These are phyloP conservation scores for Sebastes cheni DNA, from an alignment of 2,797 vertebrate genomes.

Conservation along the genomic window DNA sequence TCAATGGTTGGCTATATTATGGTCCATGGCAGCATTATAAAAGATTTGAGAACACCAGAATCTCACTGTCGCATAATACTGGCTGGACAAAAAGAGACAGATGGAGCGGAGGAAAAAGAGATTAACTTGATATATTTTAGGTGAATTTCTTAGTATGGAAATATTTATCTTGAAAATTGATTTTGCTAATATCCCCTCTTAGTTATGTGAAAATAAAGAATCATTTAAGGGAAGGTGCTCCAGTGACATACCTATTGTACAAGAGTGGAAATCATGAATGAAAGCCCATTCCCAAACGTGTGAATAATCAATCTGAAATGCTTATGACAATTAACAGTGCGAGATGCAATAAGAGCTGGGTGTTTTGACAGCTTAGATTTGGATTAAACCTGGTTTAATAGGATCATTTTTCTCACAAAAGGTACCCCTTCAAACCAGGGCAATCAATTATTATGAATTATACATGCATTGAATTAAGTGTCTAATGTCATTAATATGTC, in stretches of 20 bases:
- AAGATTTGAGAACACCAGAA: slow-evolving; percentile 42
- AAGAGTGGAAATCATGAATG: slow-evolving; percentile 88
- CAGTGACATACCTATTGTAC: slow-evolving; percentile 83
- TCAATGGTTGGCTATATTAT: neutral
- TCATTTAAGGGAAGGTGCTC: slow-evolving; percentile 83
- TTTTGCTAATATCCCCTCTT: slow-evolving; percentile 78
- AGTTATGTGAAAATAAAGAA: slow-evolving; percentile 85
- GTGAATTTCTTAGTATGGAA: slow-evolving; percentile 58
- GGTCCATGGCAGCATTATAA: neutral
- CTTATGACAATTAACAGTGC: slow-evolving; percentile 95
- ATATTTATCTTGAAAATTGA: slow-evolving; percentile 78
- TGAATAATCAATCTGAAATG: slow-evolving; percentile 93
- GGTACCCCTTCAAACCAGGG: slow-evolving; percentile 89
- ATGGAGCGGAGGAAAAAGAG: slow-evolving; percentile 10
- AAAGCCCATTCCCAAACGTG: slow-evolving; percentile 88
- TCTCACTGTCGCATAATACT: neutral
- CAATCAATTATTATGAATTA: slow-evolving; percentile 99
- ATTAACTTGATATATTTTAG: slow-evolving; percentile 65
- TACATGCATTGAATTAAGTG: slow-evolving; percentile 92
- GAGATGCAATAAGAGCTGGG: slow-evolving; percentile 86
- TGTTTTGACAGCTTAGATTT: slow-evolving; percentile 97
- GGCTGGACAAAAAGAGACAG: slow-evolving; percentile 4
- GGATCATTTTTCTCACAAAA: slow-evolving; percentile 97
- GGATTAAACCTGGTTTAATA: slow-evolving; percentile 96
- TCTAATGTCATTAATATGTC: slow-evolving; percentile 98